Evolutionary conservation across 64 coral and sea anemone genomes (phyloP), one percentile per base, ranked within the genome.

Genomic region (Montipora sp.): DNA sequence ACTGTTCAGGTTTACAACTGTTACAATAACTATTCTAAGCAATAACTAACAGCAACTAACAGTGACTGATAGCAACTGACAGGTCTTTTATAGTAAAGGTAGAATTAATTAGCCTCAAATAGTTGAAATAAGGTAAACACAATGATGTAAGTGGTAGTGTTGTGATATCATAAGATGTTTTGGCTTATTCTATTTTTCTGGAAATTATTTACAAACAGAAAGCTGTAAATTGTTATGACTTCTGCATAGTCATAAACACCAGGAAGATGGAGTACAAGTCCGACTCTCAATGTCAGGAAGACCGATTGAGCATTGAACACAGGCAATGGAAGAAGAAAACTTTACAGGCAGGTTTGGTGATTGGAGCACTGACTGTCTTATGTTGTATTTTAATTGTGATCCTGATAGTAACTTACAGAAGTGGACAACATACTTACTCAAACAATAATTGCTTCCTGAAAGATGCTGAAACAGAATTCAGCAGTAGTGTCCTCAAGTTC

Each of bases 311-410:
- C 12, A 15, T 11, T 20, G 8, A 71, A n/a, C 19, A 12, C 18
- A 71, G 11, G 45, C 88, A 83, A 94, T 97, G 92, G 92, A 88
- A 89, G 49, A 84, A 80, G 77, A 97, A 97, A 80, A 87, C 89
- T 59, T 77, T 94, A 3, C 84, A 48, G 78, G 95, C 92, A 27
- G 63, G 92, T 67, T 68, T 85, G 13, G 13, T 90, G 24, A 61
- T 83, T 51, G 95, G 82, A 57, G 16, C 78, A 1, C 18, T 97
- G 3, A 97, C 92, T 20, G 7, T 91, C 3, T 75, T 81, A 57
- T 84, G 88, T 43, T 91, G 89, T 45, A 81, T 55, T 15, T 55
- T 97, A 48, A 36, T 97, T 8, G 85, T 97, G 76, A 51, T 90
- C 9, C 77, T 97, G 19, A 66, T 97, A 44, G 48, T 97, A 18